Evolutionary conservation across 2,113 vertebrate species (phyloP), one percentile per base, ranked within the genome.

Genomic region (Beaufortia kweichowensis): DNA sequence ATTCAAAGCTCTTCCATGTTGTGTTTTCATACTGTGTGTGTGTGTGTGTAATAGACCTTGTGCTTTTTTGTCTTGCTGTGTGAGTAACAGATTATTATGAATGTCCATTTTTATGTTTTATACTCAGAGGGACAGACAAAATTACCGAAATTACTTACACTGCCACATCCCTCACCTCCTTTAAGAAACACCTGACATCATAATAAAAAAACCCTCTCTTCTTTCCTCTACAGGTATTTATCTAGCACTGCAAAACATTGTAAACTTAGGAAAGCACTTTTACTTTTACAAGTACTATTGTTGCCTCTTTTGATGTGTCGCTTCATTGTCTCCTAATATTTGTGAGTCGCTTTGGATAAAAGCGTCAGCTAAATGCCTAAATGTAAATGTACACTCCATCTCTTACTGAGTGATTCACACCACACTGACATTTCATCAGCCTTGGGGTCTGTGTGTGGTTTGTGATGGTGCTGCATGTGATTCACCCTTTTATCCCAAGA

Each of bases 131-230:
- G 75, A 46, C 78, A 80, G 62, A 31, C 63, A 28, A 61, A 66
- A 35, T 71, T 56, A 83, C 78, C 19, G 50, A 83, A 66, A 83
- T 83, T 80, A 80, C 59, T 80, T n/a, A n/a, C n/a, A n/a, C n/a
- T n/a, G n/a, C n/a, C n/a, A n/a, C n/a, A n/a, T n/a, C n/a, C n/a
- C n/a, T n/a, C n/a, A n/a, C n/a, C n/a, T n/a, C n/a, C n/a, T n/a
- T n/a, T n/a, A n/a, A n/a, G n/a, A n/a, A n/a, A n/a, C n/a, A n/a
- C n/a, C n/a, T n/a, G n/a, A n/a, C n/a, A n/a, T n/a, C n/a, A n/a
- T n/a, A n/a, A n/a, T n/a, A n/a, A n/a, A n/a, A n/a, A n/a, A n/a
- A n/a, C n/a, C n/a, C n/a, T n/a, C n/a, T n/a, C n/a, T n/a, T n/a
- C n/a, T n/a, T n/a, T n/a, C n/a, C n/a, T n/a, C n/a, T n/a, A n/a